Percentiles rank a stretch among this genome's conserved stretches.
These are phyloP conservation scores for Pseudobourletiella spinata DNA, from an alignment of 1,140 invertebrate species.

Conservation along the genomic window DNA sequence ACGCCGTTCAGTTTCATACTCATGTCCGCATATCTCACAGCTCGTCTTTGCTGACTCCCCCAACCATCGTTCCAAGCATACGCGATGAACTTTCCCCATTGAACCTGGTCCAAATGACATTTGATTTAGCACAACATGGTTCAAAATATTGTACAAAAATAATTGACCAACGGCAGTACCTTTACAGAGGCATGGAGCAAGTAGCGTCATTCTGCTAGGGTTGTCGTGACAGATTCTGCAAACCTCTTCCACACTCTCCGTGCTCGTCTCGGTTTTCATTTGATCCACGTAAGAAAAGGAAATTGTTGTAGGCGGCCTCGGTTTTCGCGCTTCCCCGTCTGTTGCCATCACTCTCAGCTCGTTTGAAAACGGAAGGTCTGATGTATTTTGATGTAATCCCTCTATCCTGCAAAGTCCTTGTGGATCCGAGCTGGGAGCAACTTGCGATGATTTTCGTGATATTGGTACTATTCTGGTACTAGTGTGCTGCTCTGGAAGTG, in stretches of 20 bases:
- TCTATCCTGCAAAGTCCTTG: not conserved
- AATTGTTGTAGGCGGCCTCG: not conserved
- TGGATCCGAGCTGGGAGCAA: not conserved
- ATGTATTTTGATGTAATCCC: not conserved
- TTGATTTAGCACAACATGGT: too few species aligned
- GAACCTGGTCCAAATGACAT: constrained; percentile 43
- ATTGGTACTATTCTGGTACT: not conserved
- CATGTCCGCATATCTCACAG: constrained; percentile 52
- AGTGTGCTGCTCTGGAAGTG: too few species aligned
- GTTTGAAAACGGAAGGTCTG: not conserved
- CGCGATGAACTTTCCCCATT: constrained; percentile 54
- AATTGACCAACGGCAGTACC: too few species aligned
- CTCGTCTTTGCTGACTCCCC: constrained; percentile 51
- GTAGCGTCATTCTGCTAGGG: constrained; percentile 23
- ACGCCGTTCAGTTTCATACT: constrained; percentile 46
- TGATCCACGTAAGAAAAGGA: not conserved
- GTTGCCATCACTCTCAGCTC: not conserved
- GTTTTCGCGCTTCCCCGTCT: not conserved
- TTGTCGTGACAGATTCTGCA: constrained; percentile 36
- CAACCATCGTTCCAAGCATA: constrained; percentile 59
- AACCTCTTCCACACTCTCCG: constrained; percentile 15
- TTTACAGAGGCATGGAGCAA: constrained; percentile 33
- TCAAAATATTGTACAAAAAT: too few species aligned
- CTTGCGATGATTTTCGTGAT: not conserved
- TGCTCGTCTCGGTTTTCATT: not conserved